Evolutionary conservation across 2,797 vertebrate genomes (phyloP).

Genomic region (Pseudomugil tenellus): DNA sequence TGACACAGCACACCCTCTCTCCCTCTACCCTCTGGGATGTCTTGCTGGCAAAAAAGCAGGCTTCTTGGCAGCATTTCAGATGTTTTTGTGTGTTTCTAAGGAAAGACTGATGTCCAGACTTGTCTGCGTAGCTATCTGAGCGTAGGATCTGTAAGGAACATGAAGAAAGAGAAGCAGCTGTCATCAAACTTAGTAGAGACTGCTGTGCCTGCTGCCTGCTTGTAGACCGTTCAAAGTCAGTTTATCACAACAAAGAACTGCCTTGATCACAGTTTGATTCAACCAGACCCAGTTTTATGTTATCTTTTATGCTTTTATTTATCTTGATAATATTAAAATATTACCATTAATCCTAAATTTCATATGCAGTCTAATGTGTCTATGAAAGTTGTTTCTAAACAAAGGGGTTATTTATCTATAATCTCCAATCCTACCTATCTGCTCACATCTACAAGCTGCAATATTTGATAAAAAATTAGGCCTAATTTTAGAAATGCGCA

Average conservation of each 20-base stretch:
- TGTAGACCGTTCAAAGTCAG: slow-evolving; percentile 22
- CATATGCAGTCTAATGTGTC: too few species aligned
- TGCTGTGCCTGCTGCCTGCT: slow-evolving; percentile 28
- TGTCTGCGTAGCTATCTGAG: slow-evolving; percentile 73
- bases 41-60: slow-evolving; percentile 73
- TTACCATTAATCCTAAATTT: too few species aligned
- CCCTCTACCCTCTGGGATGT: slow-evolving; percentile 49
- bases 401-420: neutral
- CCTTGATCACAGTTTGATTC: neutral
- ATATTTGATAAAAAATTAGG: too few species aligned
- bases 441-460: too few species aligned
- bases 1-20: slow-evolving; percentile 43
- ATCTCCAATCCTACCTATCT: neutral
- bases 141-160: slow-evolving; percentile 59
- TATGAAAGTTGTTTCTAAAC: slow-evolving; percentile 19
- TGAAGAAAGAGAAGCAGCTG: slow-evolving; percentile 56
- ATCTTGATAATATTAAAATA: neutral
- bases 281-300: neutral
- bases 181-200: slow-evolving; percentile 38
- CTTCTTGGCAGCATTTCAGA: slow-evolving; percentile 74
- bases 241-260: neutral
- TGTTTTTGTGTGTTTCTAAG: slow-evolving; percentile 69
- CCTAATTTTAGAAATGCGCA: too few species aligned
- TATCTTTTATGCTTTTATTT: neutral
- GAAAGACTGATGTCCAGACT: slow-evolving; percentile 65